Base-by-base conservation (phyloP, 1,140 invertebrate genomes). In the Danaus plexippus region DNA sequence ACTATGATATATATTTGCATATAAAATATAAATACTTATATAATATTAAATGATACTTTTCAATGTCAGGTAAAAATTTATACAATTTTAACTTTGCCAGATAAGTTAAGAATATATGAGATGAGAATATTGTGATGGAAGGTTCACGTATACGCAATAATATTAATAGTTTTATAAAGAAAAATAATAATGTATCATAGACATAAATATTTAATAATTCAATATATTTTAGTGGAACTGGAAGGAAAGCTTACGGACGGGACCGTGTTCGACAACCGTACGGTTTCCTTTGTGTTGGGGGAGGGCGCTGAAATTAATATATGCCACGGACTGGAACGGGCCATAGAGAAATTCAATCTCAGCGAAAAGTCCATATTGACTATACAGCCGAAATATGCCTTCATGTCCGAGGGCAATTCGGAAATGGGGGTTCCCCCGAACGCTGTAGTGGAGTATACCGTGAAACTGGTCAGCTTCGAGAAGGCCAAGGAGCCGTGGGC, bases 221-320 rank as follows among this genome's bases (percentile, higher is more conserved):
- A 32, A 3, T 32, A 32, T 48, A 10, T 66, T 68, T 47, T 83
- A 96, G 95, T 97, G 61, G 92, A 95, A 70, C 72, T 97, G 54
- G 89, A 91, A 73, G 97, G 96, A 42, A 89, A 85, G 66, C 90
- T 87, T 1, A 59, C 69, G 11, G 77, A 77, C 42, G 81, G 73
- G 9, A 78, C 77, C 63, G 67, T 81, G 4, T 87, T 88, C 52
- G 85, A 88, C 51, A 70, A 57, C 1, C 88, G 94, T 69, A 92
- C 96, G 63, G 89, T 97, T 0, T 90, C 91, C 45, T 99, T 98
- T 80, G 81, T 85, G 42, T 85, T 98, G n/a, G 97, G 97, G 0
- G 97, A 98, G 87, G 96, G 94, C 12, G 88, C 84, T 52, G 92
- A 94, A 57, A 77, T 82, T 45, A 92, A 92, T 59, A 83, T 99